Evolutionary conservation across 2,797 vertebrate species (phyloP).

Genomic region (Rhabdophis nuchalis): DNA sequence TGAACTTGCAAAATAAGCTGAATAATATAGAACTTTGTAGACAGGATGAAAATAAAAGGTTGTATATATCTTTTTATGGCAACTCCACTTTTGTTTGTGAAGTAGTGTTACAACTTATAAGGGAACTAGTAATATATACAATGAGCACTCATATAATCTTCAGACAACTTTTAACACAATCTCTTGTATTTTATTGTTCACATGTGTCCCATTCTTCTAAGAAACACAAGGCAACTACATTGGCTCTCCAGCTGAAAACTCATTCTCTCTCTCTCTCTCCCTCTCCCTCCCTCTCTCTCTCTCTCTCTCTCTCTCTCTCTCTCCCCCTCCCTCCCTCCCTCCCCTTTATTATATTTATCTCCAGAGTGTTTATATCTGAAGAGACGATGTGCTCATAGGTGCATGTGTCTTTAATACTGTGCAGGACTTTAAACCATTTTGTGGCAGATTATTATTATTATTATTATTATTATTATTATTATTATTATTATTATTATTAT

Average conservation of each 20-base stretch:
- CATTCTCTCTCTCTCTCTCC: neutral
- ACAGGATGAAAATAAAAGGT: neutral
- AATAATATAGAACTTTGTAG: neutral
- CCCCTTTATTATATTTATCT: neutral
- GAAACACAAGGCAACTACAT: neutral
- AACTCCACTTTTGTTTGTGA: neutral
- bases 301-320: no score
- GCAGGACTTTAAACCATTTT: neutral
- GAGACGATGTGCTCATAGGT: neutral
- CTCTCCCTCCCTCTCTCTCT: no score
- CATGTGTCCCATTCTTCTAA: neutral
- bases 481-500: no score
- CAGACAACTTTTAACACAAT: neutral
- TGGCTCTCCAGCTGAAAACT: neutral
- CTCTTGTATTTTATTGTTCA: neutral
- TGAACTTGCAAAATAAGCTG: neutral
- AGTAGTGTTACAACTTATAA: neutral
- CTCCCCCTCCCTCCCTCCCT: rapidly evolving
- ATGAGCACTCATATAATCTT: neutral
- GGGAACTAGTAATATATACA: neutral
- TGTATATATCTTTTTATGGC: neutral
- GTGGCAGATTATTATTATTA: no score
- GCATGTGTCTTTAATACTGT: neutral
- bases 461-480: no score
- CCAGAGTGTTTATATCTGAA: neutral